phyloP scores from a whole-genome alignment of 2,797 vertebrate genomes.

The Molossus alvarezi region DNA sequence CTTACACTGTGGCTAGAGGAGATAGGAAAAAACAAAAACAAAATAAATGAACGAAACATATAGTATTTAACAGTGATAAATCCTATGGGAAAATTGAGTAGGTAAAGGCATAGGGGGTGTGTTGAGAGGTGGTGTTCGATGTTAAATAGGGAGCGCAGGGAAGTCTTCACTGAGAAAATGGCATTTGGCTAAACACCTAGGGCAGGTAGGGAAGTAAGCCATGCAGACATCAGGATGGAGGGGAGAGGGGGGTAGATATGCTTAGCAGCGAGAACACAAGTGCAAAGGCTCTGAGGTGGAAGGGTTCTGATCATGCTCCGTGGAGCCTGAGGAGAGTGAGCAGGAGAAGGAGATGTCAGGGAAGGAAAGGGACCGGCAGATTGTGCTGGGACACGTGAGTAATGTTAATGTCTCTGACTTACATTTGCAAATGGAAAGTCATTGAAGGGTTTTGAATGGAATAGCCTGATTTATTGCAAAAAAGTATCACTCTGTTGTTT shows the following conservation, averaged over 20 bases:
- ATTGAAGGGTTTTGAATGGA: not conserved
- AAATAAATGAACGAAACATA: not conserved
- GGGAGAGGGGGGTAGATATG: accelerated
- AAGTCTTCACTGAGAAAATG: not conserved
- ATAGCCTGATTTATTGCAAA: not conserved
- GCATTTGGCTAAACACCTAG: not conserved
- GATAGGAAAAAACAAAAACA: not conserved
- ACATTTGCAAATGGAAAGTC: not conserved
- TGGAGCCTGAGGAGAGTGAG: not conserved
- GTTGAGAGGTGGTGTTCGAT: not conserved
- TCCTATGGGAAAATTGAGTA: not conserved
- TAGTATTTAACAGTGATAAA: not conserved
- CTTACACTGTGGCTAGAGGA: not conserved
- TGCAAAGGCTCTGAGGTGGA: not conserved
- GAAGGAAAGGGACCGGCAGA: not conserved
- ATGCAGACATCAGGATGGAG: not conserved
- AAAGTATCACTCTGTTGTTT: not conserved
- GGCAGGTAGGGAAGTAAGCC: not conserved
- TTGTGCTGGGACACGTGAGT: not conserved
- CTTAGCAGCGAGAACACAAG: not conserved
- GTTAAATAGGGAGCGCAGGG: not conserved
- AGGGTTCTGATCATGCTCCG: not conserved
- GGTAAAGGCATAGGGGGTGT: not conserved
- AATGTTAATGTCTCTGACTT: not conserved
- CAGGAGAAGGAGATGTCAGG: not conserved